Evolutionary conservation across 2,113 vertebrate genomes (phyloP), one percentile per base, ranked within the genome.

Genomic region (Gambusia affinis): DNA sequence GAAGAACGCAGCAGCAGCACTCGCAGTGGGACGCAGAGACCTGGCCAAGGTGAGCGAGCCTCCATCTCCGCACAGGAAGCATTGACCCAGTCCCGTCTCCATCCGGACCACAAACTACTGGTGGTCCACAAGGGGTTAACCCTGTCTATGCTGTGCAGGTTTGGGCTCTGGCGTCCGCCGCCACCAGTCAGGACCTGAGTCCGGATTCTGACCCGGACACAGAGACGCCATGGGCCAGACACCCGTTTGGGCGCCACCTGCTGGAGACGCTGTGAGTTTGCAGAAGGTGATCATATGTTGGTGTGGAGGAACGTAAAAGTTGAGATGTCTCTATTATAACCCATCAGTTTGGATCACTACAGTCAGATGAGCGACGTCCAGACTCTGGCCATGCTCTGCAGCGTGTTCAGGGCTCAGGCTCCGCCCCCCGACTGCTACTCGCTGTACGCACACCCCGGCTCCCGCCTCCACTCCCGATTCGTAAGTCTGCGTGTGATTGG

Each of bases 331-430:
- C 27, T 76, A 15, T 80, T n/a, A 57, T 10, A 12, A 15, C 10
- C 1, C 44, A 8, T 62, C 93, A 99, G 98, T 22, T 79, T 99
- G 92, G 95, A 96, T 64, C 97, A 99, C 84, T 99, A 98, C 90
- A 99, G 97, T 10, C 96, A 94, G 67, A 96, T 99, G 88, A 98
- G 97, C 0, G 98, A 99, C 0, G 96, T 99, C 8, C 98, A 99
- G 94, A 99, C 97, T 0, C 82, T 99, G 88, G 98, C 97, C 44
- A 98, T 99, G 98, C 93, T 99, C 57, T 99, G 98, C 93, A 97
- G 98, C 0, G 96, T 99, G 66, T 99, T 98, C 83, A 95, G 95
- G 91, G 94, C 95, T 74, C 96, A 97, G 29, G 92, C 95, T 73
- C 93, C 92, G 69, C 93, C 96, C 1, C 95, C 96, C 67, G 97